Base-by-base conservation (phyloP, 2,888 invertebrate species). In the Pristionchus entomophagus region DNA sequence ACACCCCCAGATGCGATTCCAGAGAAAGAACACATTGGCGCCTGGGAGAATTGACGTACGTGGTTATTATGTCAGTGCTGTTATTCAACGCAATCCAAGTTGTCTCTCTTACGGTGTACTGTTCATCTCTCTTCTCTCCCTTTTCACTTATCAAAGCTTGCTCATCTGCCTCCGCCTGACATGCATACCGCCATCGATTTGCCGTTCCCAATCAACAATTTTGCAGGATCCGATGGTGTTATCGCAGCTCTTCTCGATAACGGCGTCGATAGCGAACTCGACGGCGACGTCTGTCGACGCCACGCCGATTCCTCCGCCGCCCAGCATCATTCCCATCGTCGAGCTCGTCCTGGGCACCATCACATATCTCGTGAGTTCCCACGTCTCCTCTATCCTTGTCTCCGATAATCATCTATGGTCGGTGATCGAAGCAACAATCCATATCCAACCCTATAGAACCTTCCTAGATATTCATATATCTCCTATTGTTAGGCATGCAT, bases 311-410 rank as follows among this genome's bases (percentile, higher is more conserved):
- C 80, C 78, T 0, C 85, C 80, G 6, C 56, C 73, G 3, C 62
- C 81, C 81, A 22, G n/a, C 69, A 81, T 86, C 69, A 82, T 86
- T 29, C 91, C 91, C 53, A 89, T 90, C n/a, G 91, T 92, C 51
- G 93, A 93, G 84, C 85, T 93, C 38, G 90, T 93, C n/a, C 87
- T 93, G 49, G 93, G 93, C 80, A 92, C 97, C n/a, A 95, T 96
- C 89, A 95, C 96, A 3, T 95, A 97, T 38, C 95, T 96, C 87
- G 95, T 97, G 90, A 96, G 92, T 85, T 6, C 6, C 14, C 6
- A 14, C 45, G 1, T 53, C 73, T 84, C 32, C 5, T 0, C 22
- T 22, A 41, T 77, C 45, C 26, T 19, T 45, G 45, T 45, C 45
- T 45, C 29, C 65, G 32, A 32, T 12, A n/a, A n/a, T n/a, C n/a